Conservation (phyloP, 2,113 vertebrate species). For the Boulengeromyrus knoepffleri region DNA sequence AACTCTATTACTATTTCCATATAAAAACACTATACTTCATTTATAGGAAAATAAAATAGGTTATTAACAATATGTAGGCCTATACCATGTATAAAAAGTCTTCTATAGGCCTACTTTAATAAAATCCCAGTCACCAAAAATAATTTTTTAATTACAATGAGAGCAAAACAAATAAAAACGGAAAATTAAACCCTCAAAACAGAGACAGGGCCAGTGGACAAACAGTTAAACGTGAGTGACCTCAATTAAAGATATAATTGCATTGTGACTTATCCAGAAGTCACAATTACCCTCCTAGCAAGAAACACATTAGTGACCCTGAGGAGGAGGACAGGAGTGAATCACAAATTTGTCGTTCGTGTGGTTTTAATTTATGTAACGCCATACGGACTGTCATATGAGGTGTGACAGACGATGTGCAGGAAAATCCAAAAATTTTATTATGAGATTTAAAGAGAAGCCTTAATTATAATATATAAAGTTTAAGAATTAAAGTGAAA, state of each 20-base stretch:
- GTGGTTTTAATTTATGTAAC: conserved; percentile 31
- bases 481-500: not conserved
- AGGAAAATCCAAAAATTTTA: not conserved
- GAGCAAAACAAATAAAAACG: not conserved
- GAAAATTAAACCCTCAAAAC: not conserved
- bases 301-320: conserved; percentile 29
- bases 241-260: conserved; percentile 62
- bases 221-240: conserved; percentile 43
- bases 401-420: not conserved
- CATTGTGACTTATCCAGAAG: conserved; percentile 40
- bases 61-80: not conserved
- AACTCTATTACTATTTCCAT: not conserved
- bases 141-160: not conserved
- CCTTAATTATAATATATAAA: not conserved
- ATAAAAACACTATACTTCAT: not conserved
- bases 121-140: not conserved
- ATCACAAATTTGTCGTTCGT: conserved; percentile 41
- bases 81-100: not conserved
- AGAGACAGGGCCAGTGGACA: conserved; percentile 44
- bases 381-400: not conserved
- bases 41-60: not conserved
- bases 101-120: not conserved
- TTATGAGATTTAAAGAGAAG: not conserved
- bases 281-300: conserved; percentile 44
- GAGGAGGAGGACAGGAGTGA: not conserved